Evolutionary conservation across 2,888 invertebrate species (phyloP).

Genomic region (Xanthorhoe spadicearia): DNA sequence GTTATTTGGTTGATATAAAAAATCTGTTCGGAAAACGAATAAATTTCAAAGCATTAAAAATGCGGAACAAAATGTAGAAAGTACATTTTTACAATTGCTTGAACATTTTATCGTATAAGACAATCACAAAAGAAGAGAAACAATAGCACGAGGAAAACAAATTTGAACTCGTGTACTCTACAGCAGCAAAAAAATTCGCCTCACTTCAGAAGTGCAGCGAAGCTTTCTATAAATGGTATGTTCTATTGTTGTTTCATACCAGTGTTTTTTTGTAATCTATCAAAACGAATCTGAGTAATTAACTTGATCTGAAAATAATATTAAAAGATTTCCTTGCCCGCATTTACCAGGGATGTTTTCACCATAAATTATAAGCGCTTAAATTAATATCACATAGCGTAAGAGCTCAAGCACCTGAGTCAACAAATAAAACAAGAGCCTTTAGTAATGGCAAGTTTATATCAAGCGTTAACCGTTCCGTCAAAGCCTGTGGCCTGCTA

Average conservation of each 20-base stretch:
- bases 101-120: not conserved
- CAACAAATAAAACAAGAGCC: slow-evolving; percentile 44
- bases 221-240: not conserved
- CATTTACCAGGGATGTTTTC: not conserved
- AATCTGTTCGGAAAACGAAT: not conserved
- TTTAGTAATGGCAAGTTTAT: slow-evolving; percentile 41
- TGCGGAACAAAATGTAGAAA: not conserved
- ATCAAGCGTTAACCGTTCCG: slow-evolving; percentile 33
- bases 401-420: slow-evolving; percentile 19
- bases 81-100: not conserved
- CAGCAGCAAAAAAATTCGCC: not conserved
- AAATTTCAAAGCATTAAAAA: too few species aligned
- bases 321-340: not conserved
- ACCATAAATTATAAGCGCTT: not conserved
- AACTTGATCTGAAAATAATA: not conserved
- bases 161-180: not conserved
- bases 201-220: not conserved
- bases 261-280: not conserved
- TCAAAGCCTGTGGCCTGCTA: slow-evolving; percentile 41
- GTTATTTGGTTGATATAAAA: not conserved
- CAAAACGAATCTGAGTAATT: not conserved
- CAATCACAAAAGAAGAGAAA: not conserved
- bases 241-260: not conserved
- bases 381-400: slow-evolving; percentile 3
- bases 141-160: not conserved